A percentile compares a stretch with the other conserved stretches of the same genome.
These are phyloP conservation scores for Mustelus asterias DNA, from an alignment of 2,113 vertebrate species.

Conservation along the genomic window DNA sequence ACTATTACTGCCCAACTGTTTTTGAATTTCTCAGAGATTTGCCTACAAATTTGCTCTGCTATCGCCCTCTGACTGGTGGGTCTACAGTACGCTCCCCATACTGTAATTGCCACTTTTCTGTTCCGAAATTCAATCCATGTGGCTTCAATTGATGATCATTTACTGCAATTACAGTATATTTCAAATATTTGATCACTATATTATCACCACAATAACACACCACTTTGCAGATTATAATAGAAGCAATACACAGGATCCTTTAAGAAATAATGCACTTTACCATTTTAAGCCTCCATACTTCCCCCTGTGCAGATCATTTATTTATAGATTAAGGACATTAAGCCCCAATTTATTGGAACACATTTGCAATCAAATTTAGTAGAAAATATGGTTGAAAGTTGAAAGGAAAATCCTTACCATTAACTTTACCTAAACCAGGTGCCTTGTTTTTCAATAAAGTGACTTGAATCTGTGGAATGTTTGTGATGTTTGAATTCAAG, in stretches of 20 bases:
- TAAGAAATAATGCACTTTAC: not conserved
- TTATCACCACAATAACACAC: not conserved
- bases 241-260: not conserved
- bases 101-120: no score
- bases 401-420: slow-evolving; percentile 69
- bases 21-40: no score
- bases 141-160: not conserved
- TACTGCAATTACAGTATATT: not conserved
- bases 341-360: not conserved
- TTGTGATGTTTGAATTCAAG: slow-evolving; percentile 90
- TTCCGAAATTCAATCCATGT: no score
- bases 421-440: slow-evolving; percentile 90
- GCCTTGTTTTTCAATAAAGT: slow-evolving; percentile 96
- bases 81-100: no score
- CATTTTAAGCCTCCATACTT: not conserved
- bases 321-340: not conserved
- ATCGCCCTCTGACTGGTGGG: no score
- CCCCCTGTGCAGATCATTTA: not conserved
- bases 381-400: not conserved
- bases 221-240: not conserved
- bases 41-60: no score
- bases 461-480: slow-evolving; percentile 98
- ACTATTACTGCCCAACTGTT: no score
- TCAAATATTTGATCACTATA: not conserved
- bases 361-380: not conserved